Base-by-base conservation (phyloP, 2,888 invertebrate species). In the Hirtodrosophila cameraria region DNA sequence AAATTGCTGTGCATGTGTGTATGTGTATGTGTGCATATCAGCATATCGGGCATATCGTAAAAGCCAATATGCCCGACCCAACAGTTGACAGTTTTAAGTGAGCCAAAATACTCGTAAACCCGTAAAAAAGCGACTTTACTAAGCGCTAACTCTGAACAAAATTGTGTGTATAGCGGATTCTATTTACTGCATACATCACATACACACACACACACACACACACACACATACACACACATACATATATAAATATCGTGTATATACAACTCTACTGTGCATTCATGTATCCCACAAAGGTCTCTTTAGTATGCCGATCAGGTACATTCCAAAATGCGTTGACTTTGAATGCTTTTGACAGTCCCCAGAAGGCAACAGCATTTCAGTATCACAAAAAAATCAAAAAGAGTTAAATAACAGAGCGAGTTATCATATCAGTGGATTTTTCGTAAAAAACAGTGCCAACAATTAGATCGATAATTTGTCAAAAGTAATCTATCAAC, bases 251-350 rank as follows among this genome's bases (percentile, higher is more conserved):
- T n/a, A n/a, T n/a, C n/a, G n/a, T n/a, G n/a, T n/a, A n/a, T n/a
- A n/a, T n/a, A n/a, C n/a, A n/a, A n/a, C 3, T 41, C n/a, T 12
- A 11, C 13, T 50, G 49, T 49, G 63, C 64, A 63, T 41, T 41
- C 15, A 27, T 9, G n/a, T 1, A 5, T 5, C 25, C 18, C 35
- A 1, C 28, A 39, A 38, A 23, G n/a, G 12, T 35, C 59, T 72
- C 59, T 69, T 75, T 75, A 72, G 58, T 76, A 75, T 75, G 62
- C 75, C 33, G 38, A 25, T 31, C 61, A 58, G n/a, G 73, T 74
- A 46, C 20, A 48, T 53, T 20, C 60, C 65, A 42, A 58, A 69
- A 59, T 50, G 65, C 58, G 63, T 69, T 75, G 75, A 75, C 75
- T 75, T 75, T 75, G 76, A 75, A 63, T 62, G 58, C 55, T 73